Base-by-base conservation (phyloP, 1,140 invertebrate genomes). In the Augochlora pura region DNA sequence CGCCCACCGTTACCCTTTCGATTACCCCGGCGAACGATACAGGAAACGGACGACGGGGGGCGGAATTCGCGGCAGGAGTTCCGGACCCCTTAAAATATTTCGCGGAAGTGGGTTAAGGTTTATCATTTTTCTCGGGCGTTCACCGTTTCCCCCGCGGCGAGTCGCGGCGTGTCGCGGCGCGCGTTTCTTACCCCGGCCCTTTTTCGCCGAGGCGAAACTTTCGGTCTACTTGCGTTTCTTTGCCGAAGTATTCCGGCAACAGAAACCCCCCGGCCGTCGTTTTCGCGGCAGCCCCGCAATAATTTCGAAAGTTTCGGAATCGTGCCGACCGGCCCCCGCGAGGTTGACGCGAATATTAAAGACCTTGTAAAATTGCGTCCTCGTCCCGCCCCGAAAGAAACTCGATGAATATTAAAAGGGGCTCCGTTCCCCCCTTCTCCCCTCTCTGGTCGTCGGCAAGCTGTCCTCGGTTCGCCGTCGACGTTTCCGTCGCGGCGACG, bases 261-360 rank as follows among this genome's bases (percentile, higher is more conserved):
- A 32, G 60, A 62, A 62, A 12, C 12, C 60, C n/a, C n/a, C n/a
- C n/a, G n/a, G 60, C 25, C 25, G 16, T 25, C 25, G 16, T 62
- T 62, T 32, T 62, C 23, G 3, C 12, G 23, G 10, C 12, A 62
- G 23, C 60, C 14, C 14, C 25, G 60, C 25, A 62, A 62, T 62
- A 62, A 27, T 62, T 62, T 62, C 25, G 54, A 62, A 62, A 62
- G 25, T 62, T 62, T 62, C 27, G 27, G 25, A 62, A 62, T 62
- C 60, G 60, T 32, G 60, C 12, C 27, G 25, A 10, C 27, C 7
- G 25, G 23, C 2, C n/a, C n/a, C n/a, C 60, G 60, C 25, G 60
- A 62, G 14, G 60, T 62, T 62, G 25, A 16, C 60, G 60, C 60
- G 60, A 62, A 62, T 62, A 62, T 62, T 62, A 62, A 62, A 32